A percentile compares a stretch with the other conserved stretches of the same genome.
These are phyloP conservation scores for Myrmecobius fasciatus DNA, from an alignment of 2,113 vertebrate genomes.

Conservation along the genomic window DNA sequence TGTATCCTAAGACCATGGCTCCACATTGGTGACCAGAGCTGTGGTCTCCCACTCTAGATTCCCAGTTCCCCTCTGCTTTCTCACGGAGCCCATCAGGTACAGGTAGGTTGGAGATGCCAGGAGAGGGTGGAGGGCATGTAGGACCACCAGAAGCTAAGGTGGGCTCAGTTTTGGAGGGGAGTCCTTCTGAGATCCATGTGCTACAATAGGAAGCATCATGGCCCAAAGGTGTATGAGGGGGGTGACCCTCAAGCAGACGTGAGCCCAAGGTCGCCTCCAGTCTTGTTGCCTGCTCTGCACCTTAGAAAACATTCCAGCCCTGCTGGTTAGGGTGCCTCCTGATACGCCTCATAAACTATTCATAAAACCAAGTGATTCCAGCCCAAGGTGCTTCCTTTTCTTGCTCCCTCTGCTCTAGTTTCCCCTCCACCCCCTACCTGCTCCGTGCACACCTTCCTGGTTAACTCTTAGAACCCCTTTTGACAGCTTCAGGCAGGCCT, in stretches of 20 bases:
- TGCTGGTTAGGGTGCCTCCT: slow-evolving; percentile 65
- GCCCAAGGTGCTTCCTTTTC: slow-evolving; percentile 46
- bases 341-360: slow-evolving; percentile 77
- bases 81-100: background rate
- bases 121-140: background rate
- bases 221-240: background rate
- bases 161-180: background rate
- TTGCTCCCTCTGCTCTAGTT: slow-evolving; percentile 58
- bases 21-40: background rate
- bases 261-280: slow-evolving; percentile 54
- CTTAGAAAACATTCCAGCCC: slow-evolving; percentile 73
- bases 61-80: background rate
- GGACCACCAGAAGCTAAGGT: background rate
- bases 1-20: background rate
- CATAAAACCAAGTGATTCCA: slow-evolving; percentile 76
- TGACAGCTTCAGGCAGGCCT: background rate
- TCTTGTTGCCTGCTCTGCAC: slow-evolving; percentile 40
- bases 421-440: slow-evolving; percentile 7
- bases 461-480: slow-evolving; percentile 55
- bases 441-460: slow-evolving; percentile 1
- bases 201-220: slow-evolving; percentile 33
- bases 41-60: background rate
- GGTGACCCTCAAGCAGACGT: background rate
- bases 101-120: background rate
- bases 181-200: background rate